These are phyloP conservation scores for Helarctos malayanus DNA, from an alignment of 2,797 vertebrate genomes.

Conservation along the genomic window DNA sequence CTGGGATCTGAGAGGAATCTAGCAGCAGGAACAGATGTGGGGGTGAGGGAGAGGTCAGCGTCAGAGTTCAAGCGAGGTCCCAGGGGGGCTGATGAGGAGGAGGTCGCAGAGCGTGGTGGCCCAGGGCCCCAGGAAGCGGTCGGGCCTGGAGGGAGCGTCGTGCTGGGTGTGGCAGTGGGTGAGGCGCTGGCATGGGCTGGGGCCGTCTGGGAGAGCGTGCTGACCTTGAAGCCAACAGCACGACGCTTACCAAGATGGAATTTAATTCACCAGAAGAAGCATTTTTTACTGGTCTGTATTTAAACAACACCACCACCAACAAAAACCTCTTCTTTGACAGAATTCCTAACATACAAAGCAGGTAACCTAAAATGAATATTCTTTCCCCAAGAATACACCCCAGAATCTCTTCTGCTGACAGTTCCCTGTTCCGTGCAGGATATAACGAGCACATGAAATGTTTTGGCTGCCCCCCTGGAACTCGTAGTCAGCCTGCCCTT, in stretches of 20 bases:
- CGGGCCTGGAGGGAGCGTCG: accelerated
- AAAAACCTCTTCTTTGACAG: not conserved
- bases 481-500: not conserved
- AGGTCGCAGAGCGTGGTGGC: accelerated
- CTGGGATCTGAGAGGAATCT: accelerated
- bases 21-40: not conserved
- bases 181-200: not conserved
- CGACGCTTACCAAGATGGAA: not conserved
- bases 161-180: not conserved
- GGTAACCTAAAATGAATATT: not conserved
- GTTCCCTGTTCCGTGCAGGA: not conserved
- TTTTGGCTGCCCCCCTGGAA: not conserved
- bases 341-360: not conserved
- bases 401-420: not conserved
- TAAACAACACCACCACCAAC: not conserved
- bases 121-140: accelerated
- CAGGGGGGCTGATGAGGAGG: not conserved
- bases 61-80: not conserved
- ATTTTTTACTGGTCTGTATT: not conserved
- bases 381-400: not conserved
- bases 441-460: accelerated
- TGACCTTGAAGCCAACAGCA: not conserved
- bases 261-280: not conserved
- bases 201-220: too few relatives aligned
- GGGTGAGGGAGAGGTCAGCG: not conserved